Evolutionary conservation across 1,140 invertebrate species (phyloP).

Genomic region (Liolophura sinensis): DNA sequence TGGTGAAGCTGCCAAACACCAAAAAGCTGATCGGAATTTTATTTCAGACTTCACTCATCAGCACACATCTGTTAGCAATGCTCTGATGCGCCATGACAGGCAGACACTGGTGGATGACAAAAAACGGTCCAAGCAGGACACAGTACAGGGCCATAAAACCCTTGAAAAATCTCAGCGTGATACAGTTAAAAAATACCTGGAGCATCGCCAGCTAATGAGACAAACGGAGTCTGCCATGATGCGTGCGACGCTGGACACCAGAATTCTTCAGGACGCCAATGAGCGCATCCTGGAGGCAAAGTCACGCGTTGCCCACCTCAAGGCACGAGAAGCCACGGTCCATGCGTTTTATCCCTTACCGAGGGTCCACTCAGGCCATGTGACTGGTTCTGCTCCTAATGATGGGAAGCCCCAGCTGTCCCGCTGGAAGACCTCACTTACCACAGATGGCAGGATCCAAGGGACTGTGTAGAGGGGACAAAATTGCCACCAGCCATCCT

Average conservation of each 20-base stretch:
- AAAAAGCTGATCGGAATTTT: conserved; percentile 42
- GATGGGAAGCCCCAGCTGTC: no score
- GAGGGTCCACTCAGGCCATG: conserved; percentile 18
- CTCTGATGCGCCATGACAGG: conserved; percentile 50
- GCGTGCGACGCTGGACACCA: conserved; percentile 41
- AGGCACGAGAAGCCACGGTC: conserved; percentile 33
- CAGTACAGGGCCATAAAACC: conserved; percentile 23
- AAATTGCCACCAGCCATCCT: no score
- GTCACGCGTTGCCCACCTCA: conserved; percentile 43
- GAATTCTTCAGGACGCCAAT: conserved; percentile 50
- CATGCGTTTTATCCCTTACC: conserved; percentile 45
- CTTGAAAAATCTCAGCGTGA: conserved; percentile 47
- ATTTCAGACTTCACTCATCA: conserved; percentile 52
- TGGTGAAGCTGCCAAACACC: conserved; percentile 31
- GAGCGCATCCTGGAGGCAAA: conserved; percentile 45
- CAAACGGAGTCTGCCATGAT: conserved; percentile 50
- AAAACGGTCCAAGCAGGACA: conserved; percentile 22
- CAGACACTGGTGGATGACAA: conserved; percentile 41
- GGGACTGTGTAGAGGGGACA: no score
- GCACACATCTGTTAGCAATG: conserved; percentile 56
- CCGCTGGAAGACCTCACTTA: no score
- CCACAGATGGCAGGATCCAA: no score
- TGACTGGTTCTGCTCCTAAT: no score
- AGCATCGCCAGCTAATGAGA: conserved; percentile 52
- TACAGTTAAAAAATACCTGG: conserved; percentile 47